Conservation (phyloP, 2,113 vertebrate species). For the Tenebrosternarchus preto region DNA sequence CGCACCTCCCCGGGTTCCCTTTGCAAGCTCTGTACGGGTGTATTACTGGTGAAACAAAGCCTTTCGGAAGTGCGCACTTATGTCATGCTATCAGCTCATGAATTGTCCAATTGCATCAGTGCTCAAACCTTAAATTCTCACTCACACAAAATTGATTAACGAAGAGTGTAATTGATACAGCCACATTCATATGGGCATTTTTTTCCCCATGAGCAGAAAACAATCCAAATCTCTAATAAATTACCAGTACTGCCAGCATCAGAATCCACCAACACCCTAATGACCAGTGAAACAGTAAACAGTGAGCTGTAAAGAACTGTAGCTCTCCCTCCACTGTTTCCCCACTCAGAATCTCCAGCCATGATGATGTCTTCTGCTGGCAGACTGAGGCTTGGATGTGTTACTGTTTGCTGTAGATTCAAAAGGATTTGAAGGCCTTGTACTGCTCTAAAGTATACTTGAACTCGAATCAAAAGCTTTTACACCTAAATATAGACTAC, state of each 20-base stretch:
- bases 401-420: background rate
- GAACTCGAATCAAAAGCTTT: background rate
- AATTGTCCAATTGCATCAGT: too few relatives aligned
- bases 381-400: background rate
- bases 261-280: too few relatives aligned
- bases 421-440: background rate
- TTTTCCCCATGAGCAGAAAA: too few relatives aligned
- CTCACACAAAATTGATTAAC: too few relatives aligned
- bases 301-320: too few relatives aligned
- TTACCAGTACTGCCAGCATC: too few relatives aligned
- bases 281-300: too few relatives aligned
- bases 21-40: background rate
- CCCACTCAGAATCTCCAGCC: background rate
- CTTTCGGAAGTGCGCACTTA: background rate
- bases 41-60: conserved; percentile 2
- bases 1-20: background rate
- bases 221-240: too few relatives aligned
- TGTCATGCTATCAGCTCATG: background rate
- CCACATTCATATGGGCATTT: too few relatives aligned
- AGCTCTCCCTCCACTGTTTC: background rate
- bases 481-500: background rate
- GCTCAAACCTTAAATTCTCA: too few relatives aligned
- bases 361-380: background rate
- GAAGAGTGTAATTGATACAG: too few relatives aligned
- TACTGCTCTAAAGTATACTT: background rate